Evolutionary conservation across 92 coral and sea anemone species (phyloP).

Genomic region (Parazoanthus atlanticus): DNA sequence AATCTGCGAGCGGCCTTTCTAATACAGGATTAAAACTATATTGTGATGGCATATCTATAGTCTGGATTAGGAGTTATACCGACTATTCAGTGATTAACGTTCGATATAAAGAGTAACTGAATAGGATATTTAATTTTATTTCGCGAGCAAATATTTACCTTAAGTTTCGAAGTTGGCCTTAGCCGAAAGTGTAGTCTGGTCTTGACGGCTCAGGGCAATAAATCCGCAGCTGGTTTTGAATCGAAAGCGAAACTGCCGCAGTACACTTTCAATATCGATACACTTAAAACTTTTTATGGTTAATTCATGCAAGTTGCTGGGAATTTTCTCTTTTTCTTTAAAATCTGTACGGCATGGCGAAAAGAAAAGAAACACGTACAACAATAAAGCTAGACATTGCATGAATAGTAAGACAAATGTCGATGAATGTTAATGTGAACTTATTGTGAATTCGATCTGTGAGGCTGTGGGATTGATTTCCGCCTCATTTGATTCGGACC

Average conservation of each 20-base stretch:
- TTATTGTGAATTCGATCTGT: conserved; percentile 78
- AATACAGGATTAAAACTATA: neutral
- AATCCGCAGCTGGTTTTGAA: conserved; percentile 33
- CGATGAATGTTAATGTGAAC: conserved; percentile 51
- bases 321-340: neutral
- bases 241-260: neutral
- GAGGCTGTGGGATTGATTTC: conserved; percentile 79
- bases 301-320: neutral
- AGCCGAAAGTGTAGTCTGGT: neutral
- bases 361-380: neutral
- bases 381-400: conserved; percentile 77
- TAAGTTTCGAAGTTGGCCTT: conserved; percentile 1
- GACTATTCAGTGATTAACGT: neutral
- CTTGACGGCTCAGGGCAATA: neutral
- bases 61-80: neutral
- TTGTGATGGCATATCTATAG: neutral
- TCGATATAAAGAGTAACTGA: neutral
- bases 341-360: conserved; percentile 5
- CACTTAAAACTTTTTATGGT: neutral
- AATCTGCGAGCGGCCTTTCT: neutral
- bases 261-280: neutral
- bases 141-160: conserved; percentile 10
- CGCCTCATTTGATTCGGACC: conserved; percentile 61
- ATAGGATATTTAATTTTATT: neutral
- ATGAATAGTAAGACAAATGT: conserved; percentile 56